phyloP scores from a whole-genome alignment of 2,113 vertebrate genomes.

The Bubo blakistoni region DNA sequence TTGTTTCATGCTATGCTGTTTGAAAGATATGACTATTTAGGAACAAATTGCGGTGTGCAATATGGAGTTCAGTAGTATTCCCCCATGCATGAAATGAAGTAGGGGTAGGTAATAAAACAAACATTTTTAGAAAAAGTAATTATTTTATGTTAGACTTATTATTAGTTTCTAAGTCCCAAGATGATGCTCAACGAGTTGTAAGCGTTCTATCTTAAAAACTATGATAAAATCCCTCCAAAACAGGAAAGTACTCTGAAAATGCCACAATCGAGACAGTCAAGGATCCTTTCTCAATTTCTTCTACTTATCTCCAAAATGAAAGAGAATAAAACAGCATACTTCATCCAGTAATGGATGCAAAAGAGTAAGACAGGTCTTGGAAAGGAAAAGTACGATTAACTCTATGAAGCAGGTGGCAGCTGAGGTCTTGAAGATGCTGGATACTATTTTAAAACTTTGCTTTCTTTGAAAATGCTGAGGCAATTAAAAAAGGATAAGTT shows the following conservation, averaged over 20 bases:
- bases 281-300: not conserved
- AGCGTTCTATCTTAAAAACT: not conserved
- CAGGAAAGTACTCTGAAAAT: not conserved
- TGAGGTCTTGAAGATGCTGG: not conserved
- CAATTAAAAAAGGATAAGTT: not conserved
- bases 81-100: slow-evolving; percentile 51
- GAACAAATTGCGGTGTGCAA: not conserved
- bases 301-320: not conserved
- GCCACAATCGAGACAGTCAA: not conserved
- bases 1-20: not conserved
- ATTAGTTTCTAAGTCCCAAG: not conserved
- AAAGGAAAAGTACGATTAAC: not conserved
- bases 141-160: slow-evolving; percentile 16
- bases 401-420: not conserved
- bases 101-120: slow-evolving; percentile 23
- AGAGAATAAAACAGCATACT: not conserved
- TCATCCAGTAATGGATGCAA: not conserved
- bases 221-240: not conserved
- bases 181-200: not conserved
- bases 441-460: not conserved
- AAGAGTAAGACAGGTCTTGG: not conserved
- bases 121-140: slow-evolving; percentile 37
- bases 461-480: not conserved
- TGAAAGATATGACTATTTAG: slow-evolving; percentile 23
- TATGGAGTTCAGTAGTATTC: slow-evolving; percentile 8